Evolutionary conservation across 2,797 vertebrate species (phyloP).

Genomic region (Acanthurus lineatus): DNA sequence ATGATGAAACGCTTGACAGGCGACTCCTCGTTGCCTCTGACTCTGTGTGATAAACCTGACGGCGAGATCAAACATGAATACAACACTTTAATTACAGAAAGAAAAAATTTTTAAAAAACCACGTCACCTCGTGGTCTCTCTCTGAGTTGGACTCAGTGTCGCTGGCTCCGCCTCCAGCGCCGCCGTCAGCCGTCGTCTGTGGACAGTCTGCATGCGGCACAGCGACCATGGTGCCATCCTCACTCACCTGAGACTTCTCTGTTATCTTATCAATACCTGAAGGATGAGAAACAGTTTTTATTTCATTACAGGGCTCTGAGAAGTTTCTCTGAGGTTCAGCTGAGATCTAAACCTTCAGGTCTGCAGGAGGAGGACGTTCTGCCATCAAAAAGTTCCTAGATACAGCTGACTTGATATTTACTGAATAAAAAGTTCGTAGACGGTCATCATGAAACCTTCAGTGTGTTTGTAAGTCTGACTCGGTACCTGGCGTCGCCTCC

Average conservation of each 20-base stretch:
- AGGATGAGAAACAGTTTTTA: not conserved
- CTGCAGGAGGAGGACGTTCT: too few species aligned
- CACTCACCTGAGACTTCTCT: conserved; percentile 92
- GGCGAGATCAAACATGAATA: not conserved
- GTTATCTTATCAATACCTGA: conserved; percentile 95
- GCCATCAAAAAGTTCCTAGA: too few species aligned
- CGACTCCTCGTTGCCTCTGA: conserved; percentile 82
- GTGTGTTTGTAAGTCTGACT: accelerated
- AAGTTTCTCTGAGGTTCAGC: too few species aligned
- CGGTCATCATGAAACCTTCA: not conserved
- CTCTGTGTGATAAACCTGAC: conserved; percentile 75
- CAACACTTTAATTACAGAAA: not conserved
- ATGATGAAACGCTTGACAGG: conserved; percentile 84
- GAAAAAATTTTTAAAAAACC: not conserved
- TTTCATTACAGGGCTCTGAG: too few species aligned
- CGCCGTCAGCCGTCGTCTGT: conserved; percentile 57
- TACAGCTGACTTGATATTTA: not conserved
- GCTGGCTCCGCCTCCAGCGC: conserved; percentile 59
- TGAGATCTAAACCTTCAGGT: too few species aligned
- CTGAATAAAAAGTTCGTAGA: not conserved
- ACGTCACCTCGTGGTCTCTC: conserved; percentile 78
- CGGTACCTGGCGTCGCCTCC: conserved; percentile 92
- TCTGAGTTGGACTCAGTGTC: conserved; percentile 84
- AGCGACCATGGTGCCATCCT: conserved; percentile 91
- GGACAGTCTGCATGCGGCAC: conserved; percentile 78